Evolutionary conservation across 2,113 vertebrate species (phyloP).

Genomic region (Bolborhynchus lineola): DNA sequence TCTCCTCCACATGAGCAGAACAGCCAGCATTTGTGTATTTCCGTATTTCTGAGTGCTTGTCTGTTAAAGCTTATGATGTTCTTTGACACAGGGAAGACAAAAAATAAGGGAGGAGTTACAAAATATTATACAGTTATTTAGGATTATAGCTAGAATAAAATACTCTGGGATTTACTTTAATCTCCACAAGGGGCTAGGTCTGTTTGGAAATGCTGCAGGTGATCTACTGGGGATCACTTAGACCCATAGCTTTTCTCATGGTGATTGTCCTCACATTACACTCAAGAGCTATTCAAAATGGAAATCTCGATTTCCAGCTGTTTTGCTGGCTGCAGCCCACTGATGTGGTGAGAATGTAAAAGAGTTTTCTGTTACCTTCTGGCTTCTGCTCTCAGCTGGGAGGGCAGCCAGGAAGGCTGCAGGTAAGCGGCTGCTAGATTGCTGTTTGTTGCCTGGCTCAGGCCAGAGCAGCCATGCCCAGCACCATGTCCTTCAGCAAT

Average conservation of each 20-base stretch:
- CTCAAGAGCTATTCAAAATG: not conserved
- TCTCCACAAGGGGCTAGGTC: not conserved
- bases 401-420: not conserved
- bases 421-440: not conserved
- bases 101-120: not conserved
- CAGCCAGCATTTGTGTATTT: not conserved
- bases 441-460: not conserved
- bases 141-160: conserved; percentile 32
- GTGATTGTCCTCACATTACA: not conserved
- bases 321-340: not conserved
- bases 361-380: not conserved
- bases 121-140: conserved; percentile 15
- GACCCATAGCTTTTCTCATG: not conserved
- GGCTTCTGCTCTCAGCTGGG: not conserved
- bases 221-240: not conserved
- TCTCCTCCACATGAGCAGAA: not conserved
- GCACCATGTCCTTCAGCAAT: not conserved
- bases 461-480: not conserved
- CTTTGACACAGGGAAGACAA: not conserved
- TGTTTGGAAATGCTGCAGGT: not conserved
- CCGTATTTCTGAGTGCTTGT: not conserved
- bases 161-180: conserved; percentile 41
- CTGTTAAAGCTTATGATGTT: not conserved
- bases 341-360: not conserved
- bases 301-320: not conserved